Evolutionary conservation across 2,888 invertebrate genomes (phyloP).

Genomic region (Eupithecia insigniata): DNA sequence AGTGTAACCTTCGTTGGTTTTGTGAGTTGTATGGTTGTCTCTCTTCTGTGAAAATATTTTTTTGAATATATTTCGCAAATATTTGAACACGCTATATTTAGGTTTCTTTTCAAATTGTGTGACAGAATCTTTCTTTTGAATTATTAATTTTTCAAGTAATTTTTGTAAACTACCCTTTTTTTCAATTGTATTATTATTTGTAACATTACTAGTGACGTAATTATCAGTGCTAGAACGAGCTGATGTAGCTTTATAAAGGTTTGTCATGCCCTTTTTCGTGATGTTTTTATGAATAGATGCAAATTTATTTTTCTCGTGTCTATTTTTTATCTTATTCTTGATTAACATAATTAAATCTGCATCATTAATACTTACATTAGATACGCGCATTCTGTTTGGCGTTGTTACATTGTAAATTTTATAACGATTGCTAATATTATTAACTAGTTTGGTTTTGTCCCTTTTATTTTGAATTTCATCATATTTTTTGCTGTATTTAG

Average conservation of each 20-base stretch:
- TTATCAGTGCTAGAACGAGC: background rate
- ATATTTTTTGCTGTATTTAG: background rate
- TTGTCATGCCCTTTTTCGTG: background rate
- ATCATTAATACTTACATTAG: slow-evolving; percentile 1
- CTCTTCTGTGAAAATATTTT: slow-evolving; percentile 54
- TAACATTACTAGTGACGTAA: background rate
- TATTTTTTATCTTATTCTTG: slow-evolving; percentile 8
- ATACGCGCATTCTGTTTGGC: too few relatives aligned
- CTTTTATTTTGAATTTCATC: background rate
- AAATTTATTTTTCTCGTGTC: background rate
- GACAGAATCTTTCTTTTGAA: slow-evolving; percentile 43
- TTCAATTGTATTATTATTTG: background rate
- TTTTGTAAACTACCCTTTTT: slow-evolving; percentile 19
- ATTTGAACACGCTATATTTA: slow-evolving; percentile 53
- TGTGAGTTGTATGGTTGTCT: slow-evolving; percentile 31
- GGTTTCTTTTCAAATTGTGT: slow-evolving; percentile 41
- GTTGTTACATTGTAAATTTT: background rate
- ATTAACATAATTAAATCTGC: slow-evolving; percentile 2
- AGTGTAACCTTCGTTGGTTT: slow-evolving; percentile 51
- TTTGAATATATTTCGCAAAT: slow-evolving; percentile 62
- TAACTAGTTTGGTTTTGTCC: background rate
- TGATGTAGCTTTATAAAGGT: background rate
- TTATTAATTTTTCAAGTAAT: slow-evolving; percentile 45
- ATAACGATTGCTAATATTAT: background rate
- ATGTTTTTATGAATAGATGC: background rate